Percentiles rank a stretch among this genome's conserved stretches.
Conservation (phyloP, 2,888 invertebrate species). For the Lottia gigantea region DNA sequence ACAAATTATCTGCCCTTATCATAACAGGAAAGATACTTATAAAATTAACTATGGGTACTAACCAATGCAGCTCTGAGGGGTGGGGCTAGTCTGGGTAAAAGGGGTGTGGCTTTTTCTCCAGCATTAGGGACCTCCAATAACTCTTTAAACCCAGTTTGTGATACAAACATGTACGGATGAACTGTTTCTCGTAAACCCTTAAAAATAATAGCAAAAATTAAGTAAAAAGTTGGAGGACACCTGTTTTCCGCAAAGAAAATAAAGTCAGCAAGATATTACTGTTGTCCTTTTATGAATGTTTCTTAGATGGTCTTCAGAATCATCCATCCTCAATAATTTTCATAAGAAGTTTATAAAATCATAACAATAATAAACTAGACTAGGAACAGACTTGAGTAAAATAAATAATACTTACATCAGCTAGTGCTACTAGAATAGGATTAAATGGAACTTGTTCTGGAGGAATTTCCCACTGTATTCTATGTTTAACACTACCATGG, state of each 20-base stretch:
- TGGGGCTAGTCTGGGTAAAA: slow-evolving; percentile 59
- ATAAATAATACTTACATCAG: slow-evolving; percentile 53
- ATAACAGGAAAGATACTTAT: background rate
- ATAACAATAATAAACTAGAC: too few relatives aligned
- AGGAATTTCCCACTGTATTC: slow-evolving; percentile 60
- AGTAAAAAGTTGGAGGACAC: too few relatives aligned
- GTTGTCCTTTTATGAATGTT: too few relatives aligned
- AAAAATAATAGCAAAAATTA: slow-evolving; percentile 27
- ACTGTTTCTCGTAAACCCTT: slow-evolving; percentile 65
- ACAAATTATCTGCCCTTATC: too few relatives aligned
- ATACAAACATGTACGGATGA: slow-evolving; percentile 66
- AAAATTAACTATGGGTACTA: slow-evolving; percentile 25
- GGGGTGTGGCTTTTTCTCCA: slow-evolving; percentile 50
- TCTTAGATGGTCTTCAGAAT: too few relatives aligned
- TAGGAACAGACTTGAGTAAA: too few relatives aligned
- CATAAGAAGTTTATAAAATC: too few relatives aligned
- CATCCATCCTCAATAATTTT: too few relatives aligned
- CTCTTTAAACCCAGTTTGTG: slow-evolving; percentile 64
- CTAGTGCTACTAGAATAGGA: slow-evolving; percentile 63
- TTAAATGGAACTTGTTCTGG: slow-evolving; percentile 64
- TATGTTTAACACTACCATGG: slow-evolving; percentile 67
- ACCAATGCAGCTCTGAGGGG: slow-evolving; percentile 61
- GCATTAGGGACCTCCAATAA: slow-evolving; percentile 55
- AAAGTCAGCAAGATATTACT: too few relatives aligned
- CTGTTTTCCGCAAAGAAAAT: too few relatives aligned